Conservation (phyloP, 2,113 vertebrate genomes). For the Aleadryas rufinucha region DNA sequence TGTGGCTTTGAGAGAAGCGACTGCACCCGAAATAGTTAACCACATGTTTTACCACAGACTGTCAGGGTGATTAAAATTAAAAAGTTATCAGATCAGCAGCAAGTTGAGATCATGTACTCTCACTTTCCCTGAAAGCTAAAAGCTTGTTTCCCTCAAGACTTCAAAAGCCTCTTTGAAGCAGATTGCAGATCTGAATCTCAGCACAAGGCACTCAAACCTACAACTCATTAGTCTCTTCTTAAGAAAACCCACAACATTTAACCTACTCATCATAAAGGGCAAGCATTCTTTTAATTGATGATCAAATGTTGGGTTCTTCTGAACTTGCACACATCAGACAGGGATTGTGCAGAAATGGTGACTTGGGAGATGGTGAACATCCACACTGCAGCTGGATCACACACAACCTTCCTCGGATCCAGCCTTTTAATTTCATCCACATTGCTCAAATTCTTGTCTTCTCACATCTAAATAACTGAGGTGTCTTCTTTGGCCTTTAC, state of each 20-base stretch:
- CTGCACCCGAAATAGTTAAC: slow-evolving; percentile 64
- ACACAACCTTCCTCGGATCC: background rate
- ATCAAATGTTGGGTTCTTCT: background rate
- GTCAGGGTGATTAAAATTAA: slow-evolving; percentile 65
- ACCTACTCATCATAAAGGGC: slow-evolving; percentile 14
- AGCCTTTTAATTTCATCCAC: background rate
- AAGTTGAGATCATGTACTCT: slow-evolving; percentile 41
- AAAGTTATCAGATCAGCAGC: slow-evolving; percentile 58
- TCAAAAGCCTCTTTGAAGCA: slow-evolving; percentile 61
- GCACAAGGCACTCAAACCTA: background rate
- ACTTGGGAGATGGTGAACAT: background rate
- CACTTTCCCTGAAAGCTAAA: slow-evolving; percentile 64
- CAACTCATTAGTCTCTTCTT: slow-evolving; percentile 23
- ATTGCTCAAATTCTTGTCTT: background rate
- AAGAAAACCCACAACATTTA: slow-evolving; percentile 40
- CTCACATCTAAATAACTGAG: background rate
- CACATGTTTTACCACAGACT: slow-evolving; percentile 64
- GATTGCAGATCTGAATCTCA: slow-evolving; percentile 43
- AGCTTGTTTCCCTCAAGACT: slow-evolving; percentile 54
- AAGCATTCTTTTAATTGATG: background rate
- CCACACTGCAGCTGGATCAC: background rate
- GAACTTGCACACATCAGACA: background rate
- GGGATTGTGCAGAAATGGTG: background rate
- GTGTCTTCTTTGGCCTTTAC: background rate
- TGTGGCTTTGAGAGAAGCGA: slow-evolving; percentile 27